Conservation (phyloP, 2,113 vertebrate genomes). For the Carlito syrichta region DNA sequence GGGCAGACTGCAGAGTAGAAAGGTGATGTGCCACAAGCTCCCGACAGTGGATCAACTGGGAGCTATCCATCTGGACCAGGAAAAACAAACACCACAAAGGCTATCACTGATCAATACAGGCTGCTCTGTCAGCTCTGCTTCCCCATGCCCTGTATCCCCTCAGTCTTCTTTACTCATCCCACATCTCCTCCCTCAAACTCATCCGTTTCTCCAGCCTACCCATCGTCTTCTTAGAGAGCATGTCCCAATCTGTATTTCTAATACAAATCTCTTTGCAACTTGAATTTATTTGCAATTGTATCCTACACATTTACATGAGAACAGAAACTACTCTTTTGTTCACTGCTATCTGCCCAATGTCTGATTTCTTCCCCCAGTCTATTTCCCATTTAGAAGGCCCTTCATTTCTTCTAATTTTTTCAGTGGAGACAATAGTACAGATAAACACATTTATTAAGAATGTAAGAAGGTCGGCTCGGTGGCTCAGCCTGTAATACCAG, state of each 20-base stretch:
- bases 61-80: constrained; percentile 89
- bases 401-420: not conserved
- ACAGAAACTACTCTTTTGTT: not conserved
- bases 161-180: not conserved
- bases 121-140: not conserved
- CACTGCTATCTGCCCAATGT: not conserved
- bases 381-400: not conserved
- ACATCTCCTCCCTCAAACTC: not conserved
- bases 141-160: fast-evolving
- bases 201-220: not conserved
- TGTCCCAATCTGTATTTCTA: not conserved
- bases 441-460: constrained; percentile 21
- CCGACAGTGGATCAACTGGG: constrained; percentile 93
- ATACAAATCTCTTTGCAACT: not conserved
- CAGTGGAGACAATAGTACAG: not conserved
- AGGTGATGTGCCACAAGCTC: constrained; percentile 93
- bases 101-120: not conserved
- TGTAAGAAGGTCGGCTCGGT: too few relatives aligned
- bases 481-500: too few relatives aligned
- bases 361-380: not conserved
- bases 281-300: not conserved
- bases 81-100: not conserved
- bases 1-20: constrained; percentile 89
- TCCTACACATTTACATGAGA: not conserved
- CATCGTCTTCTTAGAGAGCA: not conserved